Conservation (phyloP, 2,888 invertebrate genomes). For the Lysandra coridon region DNA sequence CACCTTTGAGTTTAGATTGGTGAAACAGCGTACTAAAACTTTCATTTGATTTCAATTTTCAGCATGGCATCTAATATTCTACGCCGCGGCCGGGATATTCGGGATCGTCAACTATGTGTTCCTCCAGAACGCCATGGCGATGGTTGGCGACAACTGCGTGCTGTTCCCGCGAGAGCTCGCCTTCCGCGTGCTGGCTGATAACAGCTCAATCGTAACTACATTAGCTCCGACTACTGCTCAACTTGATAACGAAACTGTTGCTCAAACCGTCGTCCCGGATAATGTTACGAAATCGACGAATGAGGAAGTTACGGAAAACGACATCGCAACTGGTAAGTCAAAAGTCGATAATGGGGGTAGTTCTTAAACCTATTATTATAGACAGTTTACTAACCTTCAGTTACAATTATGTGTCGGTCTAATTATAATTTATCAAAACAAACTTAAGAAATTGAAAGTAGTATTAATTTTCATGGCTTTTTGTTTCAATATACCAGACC, state of each 20-base stretch:
- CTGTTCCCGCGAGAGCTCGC: constrained; percentile 59
- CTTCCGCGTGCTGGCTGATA: constrained; percentile 52
- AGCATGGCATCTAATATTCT: constrained; percentile 69
- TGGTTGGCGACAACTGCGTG: constrained; percentile 62
- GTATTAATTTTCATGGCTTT: too few species aligned
- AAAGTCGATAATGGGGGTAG: background rate
- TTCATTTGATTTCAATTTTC: constrained; percentile 44
- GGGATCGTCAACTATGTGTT: constrained; percentile 68
- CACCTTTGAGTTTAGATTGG: background rate
- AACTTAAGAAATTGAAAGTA: too few species aligned
- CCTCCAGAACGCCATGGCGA: constrained; percentile 60
- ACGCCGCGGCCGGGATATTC: constrained; percentile 58
- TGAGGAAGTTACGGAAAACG: background rate
- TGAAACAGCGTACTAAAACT: background rate
- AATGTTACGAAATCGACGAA: constrained; percentile 6
- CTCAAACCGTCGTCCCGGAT: constrained; percentile 23
- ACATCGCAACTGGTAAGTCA: constrained; percentile 3
- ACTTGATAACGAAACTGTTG: constrained; percentile 22
- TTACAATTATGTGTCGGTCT: too few species aligned
- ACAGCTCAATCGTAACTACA: constrained; percentile 36
- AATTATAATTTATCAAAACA: too few species aligned
- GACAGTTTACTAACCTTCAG: too few species aligned
- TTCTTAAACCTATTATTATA: background rate
- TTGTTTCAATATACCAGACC: too few species aligned
- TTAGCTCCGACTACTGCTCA: constrained; percentile 32